A percentile compares a stretch with the other conserved stretches of the same genome.
These are phyloP conservation scores for chimpanzee (Pan troglodytes) DNA, from an alignment of 2,113 vertebrate genomes.

Conservation along the genomic window DNA sequence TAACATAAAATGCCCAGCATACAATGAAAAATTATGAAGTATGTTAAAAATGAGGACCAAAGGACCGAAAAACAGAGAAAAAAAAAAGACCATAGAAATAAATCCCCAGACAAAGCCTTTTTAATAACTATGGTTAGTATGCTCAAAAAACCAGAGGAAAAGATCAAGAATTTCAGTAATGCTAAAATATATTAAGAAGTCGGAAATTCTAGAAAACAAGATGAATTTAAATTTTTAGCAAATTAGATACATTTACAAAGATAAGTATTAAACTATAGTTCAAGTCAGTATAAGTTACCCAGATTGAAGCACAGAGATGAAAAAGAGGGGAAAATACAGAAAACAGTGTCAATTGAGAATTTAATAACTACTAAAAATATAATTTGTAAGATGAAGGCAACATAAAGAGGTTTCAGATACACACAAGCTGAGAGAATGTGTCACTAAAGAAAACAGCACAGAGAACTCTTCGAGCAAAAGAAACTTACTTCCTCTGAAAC, in stretches of 20 bases:
- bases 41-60: neutral
- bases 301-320: neutral
- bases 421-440: neutral
- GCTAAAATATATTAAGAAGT: neutral
- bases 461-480: neutral
- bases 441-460: neutral
- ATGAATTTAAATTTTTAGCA: neutral
- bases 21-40: neutral
- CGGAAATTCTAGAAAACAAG: neutral
- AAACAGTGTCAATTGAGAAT: neutral
- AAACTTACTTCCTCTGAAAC: neutral
- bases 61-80: neutral
- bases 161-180: neutral
- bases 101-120: neutral
- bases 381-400: neutral
- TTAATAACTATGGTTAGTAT: neutral
- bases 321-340: neutral
- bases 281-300: neutral
- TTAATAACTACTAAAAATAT: neutral
- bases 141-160: neutral
- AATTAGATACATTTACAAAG: neutral
- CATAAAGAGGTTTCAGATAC: neutral
- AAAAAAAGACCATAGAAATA: neutral
- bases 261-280: neutral
- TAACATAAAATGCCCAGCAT: neutral